A percentile compares a stretch with the other conserved stretches of the same genome.
Evolutionary conservation across 2,113 vertebrate genomes (phyloP).

Genomic region (Azemiops feae): DNA sequence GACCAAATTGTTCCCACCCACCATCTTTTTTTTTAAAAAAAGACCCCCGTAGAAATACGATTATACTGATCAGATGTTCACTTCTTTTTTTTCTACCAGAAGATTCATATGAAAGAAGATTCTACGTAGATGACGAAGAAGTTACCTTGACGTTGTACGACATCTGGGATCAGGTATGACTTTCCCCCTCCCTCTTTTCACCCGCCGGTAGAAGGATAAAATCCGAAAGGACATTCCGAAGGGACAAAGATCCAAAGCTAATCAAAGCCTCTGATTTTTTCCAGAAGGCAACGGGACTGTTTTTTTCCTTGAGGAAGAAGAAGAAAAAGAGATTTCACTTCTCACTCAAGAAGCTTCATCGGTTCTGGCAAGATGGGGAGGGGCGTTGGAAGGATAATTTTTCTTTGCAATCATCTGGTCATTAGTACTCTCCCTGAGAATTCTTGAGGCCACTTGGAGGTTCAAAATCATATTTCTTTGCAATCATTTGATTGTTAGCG

Average conservation of each 20-base stretch:
- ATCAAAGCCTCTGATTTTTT: neutral
- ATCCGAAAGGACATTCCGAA: neutral
- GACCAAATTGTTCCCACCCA: no score
- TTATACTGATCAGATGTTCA: neutral
- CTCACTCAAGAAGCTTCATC: no score
- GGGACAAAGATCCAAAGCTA: neutral
- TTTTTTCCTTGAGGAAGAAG: neutral
- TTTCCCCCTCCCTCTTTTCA: neutral
- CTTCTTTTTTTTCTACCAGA: slow-evolving; percentile 62
- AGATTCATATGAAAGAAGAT: slow-evolving; percentile 79
- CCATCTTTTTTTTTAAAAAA: no score
- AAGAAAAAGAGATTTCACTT: no score
- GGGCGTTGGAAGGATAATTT: no score
- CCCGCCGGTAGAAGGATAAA: neutral
- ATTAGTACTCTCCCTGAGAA: no score
- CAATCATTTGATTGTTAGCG: no score
- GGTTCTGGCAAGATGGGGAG: no score
- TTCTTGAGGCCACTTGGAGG: no score
- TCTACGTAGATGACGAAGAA: slow-evolving; percentile 84
- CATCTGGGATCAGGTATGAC: slow-evolving; percentile 86
- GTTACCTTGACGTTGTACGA: slow-evolving; percentile 84
- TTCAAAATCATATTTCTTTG: no score
- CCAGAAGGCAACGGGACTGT: no score
- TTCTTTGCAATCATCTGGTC: neutral
- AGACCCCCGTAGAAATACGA: no score